These are phyloP conservation scores for Drosophila stalkeri DNA, from an alignment of 2,888 invertebrate species.

Conservation along the genomic window DNA sequence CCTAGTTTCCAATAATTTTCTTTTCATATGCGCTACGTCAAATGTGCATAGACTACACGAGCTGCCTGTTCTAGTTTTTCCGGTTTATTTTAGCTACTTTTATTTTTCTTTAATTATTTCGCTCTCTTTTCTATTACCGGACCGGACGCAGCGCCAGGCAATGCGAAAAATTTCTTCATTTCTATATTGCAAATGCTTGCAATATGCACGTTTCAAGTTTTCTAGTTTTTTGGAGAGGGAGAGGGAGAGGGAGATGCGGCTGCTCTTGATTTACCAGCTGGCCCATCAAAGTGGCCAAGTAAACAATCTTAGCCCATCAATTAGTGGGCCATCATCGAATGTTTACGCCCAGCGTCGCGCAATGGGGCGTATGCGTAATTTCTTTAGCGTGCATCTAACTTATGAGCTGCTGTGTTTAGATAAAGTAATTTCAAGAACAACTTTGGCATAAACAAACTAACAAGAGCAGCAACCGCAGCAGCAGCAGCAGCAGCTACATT, in stretches of 20 bases:
- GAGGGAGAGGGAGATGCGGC: neutral
- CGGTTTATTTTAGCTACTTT: slow-evolving; percentile 64
- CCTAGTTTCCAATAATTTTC: slow-evolving; percentile 43
- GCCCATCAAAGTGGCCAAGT: slow-evolving; percentile 32
- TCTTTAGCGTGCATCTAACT: slow-evolving; percentile 44
- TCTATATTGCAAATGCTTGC: slow-evolving; percentile 30
- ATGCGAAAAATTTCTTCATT: slow-evolving; percentile 35
- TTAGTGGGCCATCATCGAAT: slow-evolving; percentile 45
- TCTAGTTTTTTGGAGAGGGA: too few species aligned
- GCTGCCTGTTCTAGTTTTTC: slow-evolving; percentile 72
- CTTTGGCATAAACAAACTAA: slow-evolving; percentile 54
- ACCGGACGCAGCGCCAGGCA: slow-evolving; percentile 35
- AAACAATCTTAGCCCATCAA: slow-evolving; percentile 38
- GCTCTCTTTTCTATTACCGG: neutral
- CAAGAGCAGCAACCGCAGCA: slow-evolving; percentile 6
- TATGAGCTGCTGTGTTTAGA: slow-evolving; percentile 51
- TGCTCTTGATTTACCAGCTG: slow-evolving; percentile 60
- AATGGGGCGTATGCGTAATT: slow-evolving; percentile 70
- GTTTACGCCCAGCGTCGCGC: slow-evolving; percentile 44
- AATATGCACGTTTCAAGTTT: neutral
- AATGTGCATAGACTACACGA: slow-evolving; percentile 57
- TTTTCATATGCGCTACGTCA: slow-evolving; percentile 57
- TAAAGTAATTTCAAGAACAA: slow-evolving; percentile 67
- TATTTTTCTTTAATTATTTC: neutral
- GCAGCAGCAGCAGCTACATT: slow-evolving; percentile 45